Base-by-base conservation (phyloP, 92 coral and sea anemone species). In the Isaurus tuberculatus region DNA sequence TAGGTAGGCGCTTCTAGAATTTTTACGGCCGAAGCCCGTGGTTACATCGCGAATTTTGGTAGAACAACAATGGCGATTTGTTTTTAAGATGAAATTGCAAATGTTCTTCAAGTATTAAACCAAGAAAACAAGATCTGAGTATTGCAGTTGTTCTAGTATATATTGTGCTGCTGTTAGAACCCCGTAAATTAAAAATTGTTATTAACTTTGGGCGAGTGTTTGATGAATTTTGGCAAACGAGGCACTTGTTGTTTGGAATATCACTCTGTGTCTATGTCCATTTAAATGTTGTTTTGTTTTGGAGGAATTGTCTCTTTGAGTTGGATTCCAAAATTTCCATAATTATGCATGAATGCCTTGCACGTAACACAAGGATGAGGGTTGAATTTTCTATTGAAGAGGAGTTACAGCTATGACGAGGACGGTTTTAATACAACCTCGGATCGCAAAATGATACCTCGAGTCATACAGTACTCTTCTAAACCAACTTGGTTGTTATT, bases 301-400 rank as follows among this genome's bases (percentile, higher is more conserved):
- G 87, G 81, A 40, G 83, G 71, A 79, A 89, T 85, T 81, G 90
- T 86, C 89, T 88, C 92, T 86, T 89, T 77, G 51, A 58, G 82
- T 81, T 57, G 79, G 66, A 68, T 75, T 82, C 87, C 69, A 55
- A 75, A 77, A 77, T 77, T 77, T 77, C 82, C 82, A 77, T 77
- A 77, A 77, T 57, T 77, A 77, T 60, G 34, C 70, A 64, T 77
- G 53, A 77, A 77, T 57, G 23, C 27, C 34, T 60, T 13, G 33
- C 70, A 77, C 82, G 22, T 26, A 34, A 11, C 31, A 8, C 23
- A 26, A 34, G 70, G 33, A 7, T 77, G 70, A 77, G 58, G 30
- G 68, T 77, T 77, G 53, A 34, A 77, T 58, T 57, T 25, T 58
- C 8, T 36, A 22, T 31, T 40, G 49, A 22, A 58, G 34, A 29